Evolutionary conservation across 2,888 invertebrate species (phyloP).

Genomic region (Caenorhabditis sp.): DNA sequence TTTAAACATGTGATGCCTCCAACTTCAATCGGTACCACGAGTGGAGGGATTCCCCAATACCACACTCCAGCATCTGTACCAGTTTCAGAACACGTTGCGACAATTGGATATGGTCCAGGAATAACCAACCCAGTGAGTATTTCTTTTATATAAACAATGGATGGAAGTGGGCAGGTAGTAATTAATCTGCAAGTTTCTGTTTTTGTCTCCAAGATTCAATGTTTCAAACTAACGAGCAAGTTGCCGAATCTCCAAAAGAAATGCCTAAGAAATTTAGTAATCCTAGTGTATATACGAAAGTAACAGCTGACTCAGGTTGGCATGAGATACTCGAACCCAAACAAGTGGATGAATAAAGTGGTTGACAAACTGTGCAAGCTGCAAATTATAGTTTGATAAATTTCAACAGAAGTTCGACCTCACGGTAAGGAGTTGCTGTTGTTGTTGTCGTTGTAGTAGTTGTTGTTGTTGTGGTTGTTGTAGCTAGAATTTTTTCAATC

Average conservation of each 20-base stretch:
- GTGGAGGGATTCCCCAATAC: conserved; percentile 36
- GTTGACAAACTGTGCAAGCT: conserved; percentile 30
- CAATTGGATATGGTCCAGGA: conserved; percentile 21
- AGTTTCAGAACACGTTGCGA: conserved; percentile 29
- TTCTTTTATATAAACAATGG: conserved; percentile 15
- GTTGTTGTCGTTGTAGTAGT: too few species aligned
- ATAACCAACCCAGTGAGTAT: conserved; percentile 9
- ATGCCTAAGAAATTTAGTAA: conserved; percentile 15
- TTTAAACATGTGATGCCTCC: conserved; percentile 19
- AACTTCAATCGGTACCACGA: conserved; percentile 21
- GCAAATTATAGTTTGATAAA: not conserved
- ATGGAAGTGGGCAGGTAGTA: conserved; percentile 23
- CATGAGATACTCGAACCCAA: too few species aligned
- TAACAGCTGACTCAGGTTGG: too few species aligned
- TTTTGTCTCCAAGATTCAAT: too few species aligned
- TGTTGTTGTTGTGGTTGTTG: too few species aligned
- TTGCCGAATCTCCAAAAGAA: conserved; percentile 19
- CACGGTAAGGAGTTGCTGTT: too few species aligned
- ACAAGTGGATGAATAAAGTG: too few species aligned
- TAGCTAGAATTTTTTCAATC: too few species aligned
- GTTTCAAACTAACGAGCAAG: conserved; percentile 25
- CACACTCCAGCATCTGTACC: conserved; percentile 29
- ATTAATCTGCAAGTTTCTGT: too few species aligned
- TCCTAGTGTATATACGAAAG: too few species aligned
- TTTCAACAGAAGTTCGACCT: too few species aligned